Base-by-base conservation (phyloP, 2,113 vertebrate genomes). In the Urocitellus parryii region DNA sequence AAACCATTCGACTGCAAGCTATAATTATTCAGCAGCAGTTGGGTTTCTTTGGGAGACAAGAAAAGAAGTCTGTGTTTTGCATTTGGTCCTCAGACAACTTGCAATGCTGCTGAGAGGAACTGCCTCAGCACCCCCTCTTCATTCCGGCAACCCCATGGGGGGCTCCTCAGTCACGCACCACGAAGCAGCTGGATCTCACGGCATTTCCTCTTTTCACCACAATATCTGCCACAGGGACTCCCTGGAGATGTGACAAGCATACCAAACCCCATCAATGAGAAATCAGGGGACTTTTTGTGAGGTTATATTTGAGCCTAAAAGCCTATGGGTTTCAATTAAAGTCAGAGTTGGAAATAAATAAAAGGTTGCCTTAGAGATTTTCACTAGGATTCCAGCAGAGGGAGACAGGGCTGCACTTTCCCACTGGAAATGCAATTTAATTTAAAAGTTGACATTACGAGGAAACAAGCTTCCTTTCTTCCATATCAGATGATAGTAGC, bases 331-430 rank as follows among this genome's bases (percentile, higher is more conserved):
- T 86, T 72, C 32, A 2, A 14, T 68, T 68, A 53, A 85, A 78
- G 22, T 17, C 34, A 16, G 18, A 10, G 27, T 53, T 84, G 29
- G 29, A 61, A 91, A 72, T 0, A 5, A 87, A 67, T 6, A 5
- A 61, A 82, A 77, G 53, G 6, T 34, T 58, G 32, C 34, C 6
- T 17, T 70, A 45, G 63, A 14, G 81, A 93, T 48, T 93, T 94
- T 90, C 51, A 65, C 34, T 45, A 0, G 37, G 18, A 72, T 27
- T 94, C 97, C 98, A 98, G 96, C 88, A 98, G 97, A 92, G 97
- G 97, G 97, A 94, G 95, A 86, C 87, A 97, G 70, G 84, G 32
- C 25, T 82, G 39, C 56, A 76, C 45, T 93, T 73, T 76, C n/a
- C 56, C 3, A 13, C 32, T n/a, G 53, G 74, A 79, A 39, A 81